Evolutionary conservation across 2,113 vertebrate species (phyloP), one percentile per base, ranked within the genome.

Genomic region (Mus musculus): DNA sequence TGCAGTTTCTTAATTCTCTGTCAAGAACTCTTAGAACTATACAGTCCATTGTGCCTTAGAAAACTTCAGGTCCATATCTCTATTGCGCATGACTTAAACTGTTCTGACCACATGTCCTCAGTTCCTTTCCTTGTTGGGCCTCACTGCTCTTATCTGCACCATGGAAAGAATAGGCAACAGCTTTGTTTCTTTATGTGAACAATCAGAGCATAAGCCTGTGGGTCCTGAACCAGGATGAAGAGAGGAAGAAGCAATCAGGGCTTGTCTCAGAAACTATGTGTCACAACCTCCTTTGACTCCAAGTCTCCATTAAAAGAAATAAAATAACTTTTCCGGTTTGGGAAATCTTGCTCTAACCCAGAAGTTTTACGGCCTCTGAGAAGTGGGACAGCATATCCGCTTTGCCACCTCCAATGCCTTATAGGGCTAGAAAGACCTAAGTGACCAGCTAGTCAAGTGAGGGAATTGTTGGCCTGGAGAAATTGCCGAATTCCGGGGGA

Each of bases 251-350:
- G 73, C 42, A 86, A 49, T 95, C 88, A 97, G 16, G 54, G 61
- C 39, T 63, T 96, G 39, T 90, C 61, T 97, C 71, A 90, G 78
- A 96, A 76, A n/a, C 93, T 94, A 22, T 93, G 76, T 94, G 82
- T 96, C 89, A 97, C 69, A 95, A n/a, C 56, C 67, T 96, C 63
- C 42, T 67, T 61, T 95, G 90, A 96, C 82, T 97, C 39, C 73
- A 96, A 96, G 78, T 96, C 59, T 91, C 96, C 75, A 72, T 65
- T 96, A 95, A 93, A 96, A 98, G 97, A 98, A 98, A 90, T 90
- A 98, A 98, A 98, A 97, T 96, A 95, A 97, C 90, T 98, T 98
- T 98, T 98, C 98, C 95, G 93, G 97, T 98, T 98, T 98, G 96
- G 97, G 97, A 98, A 98, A 97, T 92, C 71, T 97, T 97, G 54